Evolutionary conservation across 2,113 vertebrate species (phyloP), one percentile per base, ranked within the genome.

Genomic region (Mystacornis crossleyi): DNA sequence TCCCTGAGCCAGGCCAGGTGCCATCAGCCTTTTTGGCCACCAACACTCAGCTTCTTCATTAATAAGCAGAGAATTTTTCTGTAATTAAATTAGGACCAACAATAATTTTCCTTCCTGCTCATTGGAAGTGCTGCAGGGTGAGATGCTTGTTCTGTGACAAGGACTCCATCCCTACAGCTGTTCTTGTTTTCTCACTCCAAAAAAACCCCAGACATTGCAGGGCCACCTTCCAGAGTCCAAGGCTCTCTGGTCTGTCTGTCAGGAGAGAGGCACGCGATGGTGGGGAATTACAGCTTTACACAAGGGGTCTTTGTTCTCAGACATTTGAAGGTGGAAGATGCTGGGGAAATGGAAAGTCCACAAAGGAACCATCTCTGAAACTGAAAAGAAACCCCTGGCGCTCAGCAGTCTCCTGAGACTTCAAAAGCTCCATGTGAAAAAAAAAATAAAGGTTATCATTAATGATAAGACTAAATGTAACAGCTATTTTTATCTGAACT

Each of bases 401-500:
- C 60, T 70, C 75, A 81, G 55, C 45, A 45, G 51, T 26, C 25
- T 92, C 57, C 54, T 57, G n/a, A 60, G 20, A 83, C 74, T 89
- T 91, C 92, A 93, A 54, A 94, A 54, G 38, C 60, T 84, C 54
- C 55, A 21, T 45, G 47, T 86, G 58, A 78, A 34, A 50, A 50
- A 89, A 38, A 50, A 89, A 92, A 86, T 33, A 93, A 94, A 96
- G 26, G 47, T 86, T 96, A 94, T 86, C 24, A 45, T 55, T 78
- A 74, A 43, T 67, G 72, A 83, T 90, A 50, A 83, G 54, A 86
- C 84, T 78, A 90, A 88, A 88, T 38, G 20, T 48, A 87, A 74
- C 40, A 60, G 80, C 47, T 90, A 81, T 86, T 96, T 93, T 93
- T 83, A 89, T 81, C 75, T 73, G 47, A 83, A 77, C 71, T 53